These are phyloP conservation scores for Latrodectus hesperus DNA, from an alignment of 2,888 invertebrate species.

Conservation along the genomic window DNA sequence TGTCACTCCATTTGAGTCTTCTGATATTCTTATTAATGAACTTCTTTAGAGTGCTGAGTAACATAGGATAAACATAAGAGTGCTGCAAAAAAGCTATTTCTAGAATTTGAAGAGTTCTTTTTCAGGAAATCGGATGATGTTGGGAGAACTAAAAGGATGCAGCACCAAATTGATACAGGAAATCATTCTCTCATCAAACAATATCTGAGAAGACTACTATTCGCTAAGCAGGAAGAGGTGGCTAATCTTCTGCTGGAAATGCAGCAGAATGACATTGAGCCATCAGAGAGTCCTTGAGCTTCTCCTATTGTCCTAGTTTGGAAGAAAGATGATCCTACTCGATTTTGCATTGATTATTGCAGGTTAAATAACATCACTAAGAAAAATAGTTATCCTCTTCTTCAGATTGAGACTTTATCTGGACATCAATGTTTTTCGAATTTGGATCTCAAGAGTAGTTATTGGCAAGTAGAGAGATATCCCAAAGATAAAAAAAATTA, in stretches of 20 bases:
- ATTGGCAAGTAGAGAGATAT: slow-evolving; percentile 17
- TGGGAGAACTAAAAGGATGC: neutral
- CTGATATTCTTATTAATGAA: too few relatives aligned
- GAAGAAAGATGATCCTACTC: neutral
- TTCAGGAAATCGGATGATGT: too few relatives aligned
- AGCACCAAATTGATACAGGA: neutral
- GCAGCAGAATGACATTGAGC: neutral
- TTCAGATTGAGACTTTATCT: neutral
- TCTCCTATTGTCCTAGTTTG: slow-evolving; percentile 2
- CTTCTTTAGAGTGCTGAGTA: too few relatives aligned
- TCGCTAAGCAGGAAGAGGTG: slow-evolving; percentile 7
- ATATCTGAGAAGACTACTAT: neutral
- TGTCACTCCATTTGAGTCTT: too few relatives aligned
- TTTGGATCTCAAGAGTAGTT: slow-evolving; percentile 6
- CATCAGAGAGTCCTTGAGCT: slow-evolving; percentile 15
- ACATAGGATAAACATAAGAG: too few relatives aligned
- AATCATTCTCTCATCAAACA: slow-evolving; percentile 5
- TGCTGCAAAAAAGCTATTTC: too few relatives aligned
- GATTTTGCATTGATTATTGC: neutral
- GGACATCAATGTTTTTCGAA: slow-evolving; percentile 6
- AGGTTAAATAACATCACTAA: slow-evolving; percentile 14
- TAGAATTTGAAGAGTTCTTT: too few relatives aligned
- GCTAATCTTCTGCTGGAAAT: neutral
- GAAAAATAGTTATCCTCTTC: slow-evolving; percentile 12
- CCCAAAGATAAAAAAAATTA: slow-evolving; percentile 31